Evolutionary conservation across 2,888 invertebrate species (phyloP), one percentile per base, ranked within the genome.

Genomic region (Patella ulyssiponensis): DNA sequence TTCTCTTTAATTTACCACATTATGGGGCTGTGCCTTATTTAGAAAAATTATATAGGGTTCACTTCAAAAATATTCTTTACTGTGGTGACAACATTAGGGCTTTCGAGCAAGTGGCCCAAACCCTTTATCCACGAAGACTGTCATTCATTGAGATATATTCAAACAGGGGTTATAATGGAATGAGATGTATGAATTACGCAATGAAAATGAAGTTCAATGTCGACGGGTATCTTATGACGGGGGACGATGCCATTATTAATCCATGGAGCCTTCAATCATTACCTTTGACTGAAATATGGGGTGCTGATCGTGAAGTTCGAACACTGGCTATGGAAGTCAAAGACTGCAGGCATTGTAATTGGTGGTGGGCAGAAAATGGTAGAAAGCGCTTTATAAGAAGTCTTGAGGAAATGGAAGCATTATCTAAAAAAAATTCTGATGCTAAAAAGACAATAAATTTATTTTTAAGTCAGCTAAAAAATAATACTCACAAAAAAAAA

Each of bases 171-270:
- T 23, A 20, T 15, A 27, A 54, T 27, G 27, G 33, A 27, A 51
- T 54, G 44, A 74, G 44, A 7, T 85, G 85, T 71, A 17, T 84
- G 23, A 44, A 71, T 4, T 77, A 72, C 5, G 83, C 83, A 7
- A 72, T 76, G 33, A 56, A 75, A 20, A 80, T 85, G 81, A 71
- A 76, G n/a, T 80, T 82, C 76, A 80, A 82, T 14, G 77, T 80
- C 11, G 75, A 56, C 7, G 85, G 81, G 2, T 80, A 78, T 74
- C 73, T 85, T 33, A 76, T 77, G 73, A 74, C 81, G 20, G 69
- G 79, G 0, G 82, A 83, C 17, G 69, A 64, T 7, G 78, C 79
- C 76, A 78, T 77, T 74, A 23, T 84, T 20, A 54, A 64, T 27
- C 33, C 33, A 4, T 74, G 74, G 74, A 64, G 44, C n/a, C 33